Evolutionary conservation across 2,797 vertebrate genomes (phyloP).

Genomic region (Buceros bicornis): DNA sequence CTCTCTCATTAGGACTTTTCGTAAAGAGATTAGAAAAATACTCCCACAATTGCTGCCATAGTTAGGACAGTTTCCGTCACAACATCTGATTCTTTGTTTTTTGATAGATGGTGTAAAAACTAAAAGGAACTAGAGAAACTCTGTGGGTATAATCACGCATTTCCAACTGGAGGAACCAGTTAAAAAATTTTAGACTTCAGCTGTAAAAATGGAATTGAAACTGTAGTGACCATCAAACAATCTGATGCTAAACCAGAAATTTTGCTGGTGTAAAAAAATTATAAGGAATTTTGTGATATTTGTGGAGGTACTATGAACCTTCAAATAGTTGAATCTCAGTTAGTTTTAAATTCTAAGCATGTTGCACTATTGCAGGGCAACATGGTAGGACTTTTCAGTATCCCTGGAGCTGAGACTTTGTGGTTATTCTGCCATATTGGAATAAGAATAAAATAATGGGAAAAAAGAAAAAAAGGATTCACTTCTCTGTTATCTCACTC

Average conservation of each 20-base stretch:
- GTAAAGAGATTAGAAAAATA: neutral
- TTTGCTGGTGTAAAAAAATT: neutral
- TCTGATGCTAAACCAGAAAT: neutral
- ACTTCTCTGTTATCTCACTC: neutral
- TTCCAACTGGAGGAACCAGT: neutral
- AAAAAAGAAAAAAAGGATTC: neutral
- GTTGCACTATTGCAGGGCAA: neutral
- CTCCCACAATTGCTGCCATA: neutral
- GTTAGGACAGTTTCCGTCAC: neutral
- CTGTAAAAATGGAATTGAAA: neutral
- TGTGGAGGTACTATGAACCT: neutral
- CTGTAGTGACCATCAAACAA: neutral
- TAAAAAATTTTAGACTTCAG: neutral
- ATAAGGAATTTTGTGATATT: neutral
- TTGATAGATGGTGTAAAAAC: neutral
- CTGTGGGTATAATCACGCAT: fast-evolving
- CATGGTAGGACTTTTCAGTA: neutral
- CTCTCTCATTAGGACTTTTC: neutral
- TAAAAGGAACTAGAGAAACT: neutral
- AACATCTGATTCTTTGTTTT: neutral
- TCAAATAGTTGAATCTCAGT: neutral
- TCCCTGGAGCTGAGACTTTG: neutral
- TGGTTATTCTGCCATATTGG: neutral
- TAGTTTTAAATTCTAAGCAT: neutral
- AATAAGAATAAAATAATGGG: neutral